These are phyloP conservation scores for Piscicola geometra DNA, from an alignment of 2,888 invertebrate genomes.

Conservation along the genomic window DNA sequence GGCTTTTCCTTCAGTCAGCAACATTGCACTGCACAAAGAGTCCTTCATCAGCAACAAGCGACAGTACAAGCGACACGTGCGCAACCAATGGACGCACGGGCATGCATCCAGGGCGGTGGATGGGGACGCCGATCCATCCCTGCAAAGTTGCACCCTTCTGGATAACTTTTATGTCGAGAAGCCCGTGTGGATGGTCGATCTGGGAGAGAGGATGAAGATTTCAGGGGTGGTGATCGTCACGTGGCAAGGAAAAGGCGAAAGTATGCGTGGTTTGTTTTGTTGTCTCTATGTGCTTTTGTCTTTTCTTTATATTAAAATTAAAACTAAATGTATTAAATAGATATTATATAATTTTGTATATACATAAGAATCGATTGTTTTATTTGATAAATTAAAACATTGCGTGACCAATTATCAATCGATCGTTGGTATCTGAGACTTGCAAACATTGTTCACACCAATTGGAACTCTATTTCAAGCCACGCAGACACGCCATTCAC, in stretches of 20 bases:
- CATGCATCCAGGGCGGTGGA: slow-evolving; percentile 59
- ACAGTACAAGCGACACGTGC: slow-evolving; percentile 57
- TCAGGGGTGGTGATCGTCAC: slow-evolving; percentile 59
- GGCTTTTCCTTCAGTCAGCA: slow-evolving; percentile 59
- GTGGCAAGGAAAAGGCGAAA: slow-evolving; percentile 51
- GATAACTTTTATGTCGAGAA: slow-evolving; percentile 60
- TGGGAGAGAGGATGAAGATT: slow-evolving; percentile 55
- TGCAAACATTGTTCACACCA: too few relatives aligned
- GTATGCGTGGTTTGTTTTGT: slow-evolving; percentile 24
- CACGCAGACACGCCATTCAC: too few relatives aligned
- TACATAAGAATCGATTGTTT: too few relatives aligned
- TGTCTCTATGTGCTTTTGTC: slow-evolving; percentile 1
- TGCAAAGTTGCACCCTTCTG: slow-evolving; percentile 58
- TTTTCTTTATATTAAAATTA: neutral
- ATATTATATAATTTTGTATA: too few relatives aligned
- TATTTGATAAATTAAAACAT: too few relatives aligned
- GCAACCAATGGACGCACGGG: slow-evolving; percentile 49
- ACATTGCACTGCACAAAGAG: slow-evolving; percentile 58
- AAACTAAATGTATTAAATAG: too few relatives aligned
- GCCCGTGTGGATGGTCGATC: slow-evolving; percentile 60
- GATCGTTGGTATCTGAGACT: too few relatives aligned
- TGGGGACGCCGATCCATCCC: slow-evolving; percentile 55
- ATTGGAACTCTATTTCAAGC: too few relatives aligned
- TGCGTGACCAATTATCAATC: too few relatives aligned
- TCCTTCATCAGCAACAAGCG: slow-evolving; percentile 59